A percentile compares a stretch with the other conserved stretches of the same genome.
Conservation (phyloP, 1,140 invertebrate genomes). For the Monochamus saltuarius region DNA sequence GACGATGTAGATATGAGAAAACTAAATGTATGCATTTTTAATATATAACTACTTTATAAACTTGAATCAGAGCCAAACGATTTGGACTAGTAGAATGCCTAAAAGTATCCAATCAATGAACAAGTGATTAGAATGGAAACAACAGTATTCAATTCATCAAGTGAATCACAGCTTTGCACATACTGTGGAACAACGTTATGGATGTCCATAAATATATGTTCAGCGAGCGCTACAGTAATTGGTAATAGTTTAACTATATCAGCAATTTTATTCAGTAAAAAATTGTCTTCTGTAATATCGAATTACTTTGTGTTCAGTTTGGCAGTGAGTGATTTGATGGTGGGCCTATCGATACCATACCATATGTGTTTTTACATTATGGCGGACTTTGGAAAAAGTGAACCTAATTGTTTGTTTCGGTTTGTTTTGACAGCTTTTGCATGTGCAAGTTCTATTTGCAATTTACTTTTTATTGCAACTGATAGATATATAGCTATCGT, state of each 20-base stretch:
- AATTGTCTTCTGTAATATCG: slow-evolving; percentile 63
- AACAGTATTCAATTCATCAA: no score
- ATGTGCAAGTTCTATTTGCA: slow-evolving; percentile 75
- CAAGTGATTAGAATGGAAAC: no score
- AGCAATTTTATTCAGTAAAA: slow-evolving; percentile 65
- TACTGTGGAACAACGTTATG: slow-evolving; percentile 51
- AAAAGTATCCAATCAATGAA: no score
- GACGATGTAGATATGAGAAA: no score
- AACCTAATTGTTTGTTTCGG: slow-evolving; percentile 64
- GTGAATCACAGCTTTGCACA: not conserved
- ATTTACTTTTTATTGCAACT: slow-evolving; percentile 78
- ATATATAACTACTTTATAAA: no score
- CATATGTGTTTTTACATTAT: slow-evolving; percentile 70
- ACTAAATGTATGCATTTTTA: no score
- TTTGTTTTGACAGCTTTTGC: slow-evolving; percentile 72
- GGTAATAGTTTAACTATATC: slow-evolving; percentile 73
- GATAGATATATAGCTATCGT: slow-evolving; percentile 83
- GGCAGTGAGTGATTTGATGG: slow-evolving; percentile 71
- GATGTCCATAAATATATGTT: slow-evolving; percentile 62
- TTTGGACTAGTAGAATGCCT: no score
- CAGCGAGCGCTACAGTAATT: slow-evolving; percentile 64
- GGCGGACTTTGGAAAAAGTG: slow-evolving; percentile 56
- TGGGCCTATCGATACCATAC: slow-evolving; percentile 71
- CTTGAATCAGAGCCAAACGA: no score
- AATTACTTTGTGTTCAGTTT: slow-evolving; percentile 74